phyloP scores from a whole-genome alignment of 2,113 vertebrate species.

The Megaptera novaeangliae region DNA sequence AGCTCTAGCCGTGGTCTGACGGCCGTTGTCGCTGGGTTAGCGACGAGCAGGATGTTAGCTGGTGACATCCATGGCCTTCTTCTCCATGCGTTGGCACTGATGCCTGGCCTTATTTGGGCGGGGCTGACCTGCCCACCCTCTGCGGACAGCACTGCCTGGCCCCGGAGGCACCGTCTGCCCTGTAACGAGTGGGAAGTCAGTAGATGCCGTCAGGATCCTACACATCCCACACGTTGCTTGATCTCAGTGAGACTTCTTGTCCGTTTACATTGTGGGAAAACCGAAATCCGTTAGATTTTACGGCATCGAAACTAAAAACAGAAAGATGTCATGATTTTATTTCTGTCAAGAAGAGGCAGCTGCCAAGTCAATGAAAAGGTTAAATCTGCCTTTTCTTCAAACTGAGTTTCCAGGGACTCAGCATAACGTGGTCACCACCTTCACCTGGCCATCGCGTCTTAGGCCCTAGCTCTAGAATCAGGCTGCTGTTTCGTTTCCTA shows the following conservation, averaged over 20 bases:
- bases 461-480: neutral
- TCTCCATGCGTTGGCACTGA: neutral
- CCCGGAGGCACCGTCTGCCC: neutral
- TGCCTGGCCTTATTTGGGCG: neutral
- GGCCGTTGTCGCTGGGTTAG: neutral
- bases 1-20: neutral
- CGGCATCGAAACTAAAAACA: neutral
- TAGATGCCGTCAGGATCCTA: neutral
- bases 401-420: neutral
- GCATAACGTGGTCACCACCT: neutral
- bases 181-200: neutral
- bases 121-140: neutral
- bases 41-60: neutral
- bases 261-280: neutral
- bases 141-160: neutral
- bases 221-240: neutral
- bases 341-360: neutral
- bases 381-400: neutral
- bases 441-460: neutral
- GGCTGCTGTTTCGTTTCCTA: neutral
- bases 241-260: neutral
- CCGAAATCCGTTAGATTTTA: neutral
- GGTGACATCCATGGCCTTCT: accelerated
- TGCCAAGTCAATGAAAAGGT: neutral
- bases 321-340: neutral